Percentiles rank a stretch among this genome's conserved stretches.
Conservation (phyloP, 1,140 invertebrate genomes). For the Magallana gigas region DNA sequence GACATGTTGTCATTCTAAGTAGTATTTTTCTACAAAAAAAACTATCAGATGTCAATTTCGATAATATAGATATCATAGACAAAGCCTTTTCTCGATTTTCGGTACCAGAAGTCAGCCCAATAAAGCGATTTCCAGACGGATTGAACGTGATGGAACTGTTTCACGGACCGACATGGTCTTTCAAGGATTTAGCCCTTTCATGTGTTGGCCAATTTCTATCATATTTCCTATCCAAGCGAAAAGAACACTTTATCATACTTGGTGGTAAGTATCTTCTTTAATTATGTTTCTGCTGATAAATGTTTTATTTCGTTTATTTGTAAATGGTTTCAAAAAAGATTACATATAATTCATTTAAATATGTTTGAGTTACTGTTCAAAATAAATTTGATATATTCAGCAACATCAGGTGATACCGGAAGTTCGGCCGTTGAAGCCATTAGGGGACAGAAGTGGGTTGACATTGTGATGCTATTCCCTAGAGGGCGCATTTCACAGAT, state of each 20-base stretch:
- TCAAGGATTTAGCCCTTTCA: constrained; percentile 81
- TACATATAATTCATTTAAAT: no score
- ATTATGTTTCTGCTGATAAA: no score
- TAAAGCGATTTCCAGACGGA: constrained; percentile 70
- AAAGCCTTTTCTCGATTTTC: constrained; percentile 72
- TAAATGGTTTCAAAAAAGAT: no score
- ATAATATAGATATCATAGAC: constrained; percentile 71
- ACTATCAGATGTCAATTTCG: no score
- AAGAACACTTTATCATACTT: constrained; percentile 75
- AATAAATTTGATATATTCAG: constrained; percentile 57
- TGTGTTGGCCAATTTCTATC: constrained; percentile 79
- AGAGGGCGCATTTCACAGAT: constrained; percentile 76
- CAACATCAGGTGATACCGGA: constrained; percentile 82
- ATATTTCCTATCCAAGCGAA: constrained; percentile 77
- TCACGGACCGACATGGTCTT: constrained; percentile 80
- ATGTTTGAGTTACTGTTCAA: not conserved
- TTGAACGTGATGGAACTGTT: constrained; percentile 80
- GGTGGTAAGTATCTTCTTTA: constrained; percentile 67
- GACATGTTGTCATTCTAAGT: no score
- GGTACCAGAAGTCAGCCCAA: constrained; percentile 72
- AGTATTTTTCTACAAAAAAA: no score
- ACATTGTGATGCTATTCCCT: constrained; percentile 81
- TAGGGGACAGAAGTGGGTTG: constrained; percentile 75
- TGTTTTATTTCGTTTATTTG: no score
- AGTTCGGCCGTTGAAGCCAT: constrained; percentile 81